Evolutionary conservation across 1,140 invertebrate species (phyloP), one percentile per base, ranked within the genome.

Genomic region (Penaeus indicus): DNA sequence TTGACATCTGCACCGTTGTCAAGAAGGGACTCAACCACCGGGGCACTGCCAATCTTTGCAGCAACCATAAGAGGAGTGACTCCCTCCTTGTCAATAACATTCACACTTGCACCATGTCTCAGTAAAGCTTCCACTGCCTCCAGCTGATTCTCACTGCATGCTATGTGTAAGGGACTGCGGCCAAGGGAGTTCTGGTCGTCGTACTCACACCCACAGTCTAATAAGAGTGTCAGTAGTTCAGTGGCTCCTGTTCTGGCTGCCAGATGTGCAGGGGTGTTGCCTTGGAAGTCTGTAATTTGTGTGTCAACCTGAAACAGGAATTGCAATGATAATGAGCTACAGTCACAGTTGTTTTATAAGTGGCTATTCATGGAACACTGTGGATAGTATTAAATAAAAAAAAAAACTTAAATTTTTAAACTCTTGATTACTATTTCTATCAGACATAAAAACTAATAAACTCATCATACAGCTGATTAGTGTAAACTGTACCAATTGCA

Each of bases 31-130:
- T 88, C 87, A 25, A 88, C 87, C 22, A 88, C 27, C 19, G 81
- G 67, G 19, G 82, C 87, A 79, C 82, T 83, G 42, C 87, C 87
- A 22, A 88, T 32, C 60, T 88, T 88, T 27, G 87, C 87, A 19
- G 81, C 87, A 11, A 88, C 32, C 87, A 88, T 88, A 21, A 88
- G 81, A 47, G 87, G 87, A 19, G 87, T 88, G 19, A 88, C 87
- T 60, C 82, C 82, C 69, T 88, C 87, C 38, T 88, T 88, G 60
- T 88, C 87, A 64, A 60, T 25, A 19, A 83, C 87, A 67, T 88
- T 88, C n/a, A 88, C 87, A 79, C 81, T 67, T 13, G 87, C 67
- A 11, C 87, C 87, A 47, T 88, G 87, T 32, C 87, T 77, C 1
- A 88, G 81, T 4, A 88, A 82, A 54, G 87, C 72, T 60, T 88